Evolutionary conservation across 1,140 invertebrate genomes (phyloP), one percentile per base, ranked within the genome.

Genomic region (Dreissena rostriformis): DNA sequence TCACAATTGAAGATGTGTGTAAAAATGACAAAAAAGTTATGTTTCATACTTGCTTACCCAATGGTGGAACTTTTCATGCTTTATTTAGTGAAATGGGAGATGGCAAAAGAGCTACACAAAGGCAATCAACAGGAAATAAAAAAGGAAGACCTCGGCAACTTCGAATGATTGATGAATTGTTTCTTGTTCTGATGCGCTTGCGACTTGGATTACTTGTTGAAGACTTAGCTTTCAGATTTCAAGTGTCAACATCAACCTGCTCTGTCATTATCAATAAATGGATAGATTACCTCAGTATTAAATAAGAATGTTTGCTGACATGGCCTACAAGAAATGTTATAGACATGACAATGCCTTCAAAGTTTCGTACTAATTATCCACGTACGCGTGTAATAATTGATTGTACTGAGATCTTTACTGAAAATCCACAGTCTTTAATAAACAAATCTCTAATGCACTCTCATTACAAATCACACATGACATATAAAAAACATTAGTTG

Each of bases 401-500:
- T 49, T 82, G 79, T 26, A 73, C 79, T 6, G 79, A 82, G 73
- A 65, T 82, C 12, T 22, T 52, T 19, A 82, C 79, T 19, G 79
- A 82, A 65, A 73, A 68, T 17, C 79, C 79, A 14, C n/a, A 51
- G 22, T 82, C 79, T 26, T 65, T 82, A 52, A 26, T 51, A 12
- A 10, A 51, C 1, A 82, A 82, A 49, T 82, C 79, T 12, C 17
- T 73, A n/a, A 63, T 82, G 53, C 73, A 80, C 29, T 29, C 22
- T 39, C 22, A 80, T 24, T 74, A 82, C 29, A 82, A 82, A 74
- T 82, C 71, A 11, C 79, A 82, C 29, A 82, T 65, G 2, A 82
- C 79, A n/a, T n/a, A 1, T 82, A 55, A 70, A 82, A 82, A 24
- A 49, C 79, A 8, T 66, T 82, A 28, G 29, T 82, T n/a, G 79